Evolutionary conservation across 2,797 vertebrate species (phyloP).

Genomic region (Sebastes flavidus): DNA sequence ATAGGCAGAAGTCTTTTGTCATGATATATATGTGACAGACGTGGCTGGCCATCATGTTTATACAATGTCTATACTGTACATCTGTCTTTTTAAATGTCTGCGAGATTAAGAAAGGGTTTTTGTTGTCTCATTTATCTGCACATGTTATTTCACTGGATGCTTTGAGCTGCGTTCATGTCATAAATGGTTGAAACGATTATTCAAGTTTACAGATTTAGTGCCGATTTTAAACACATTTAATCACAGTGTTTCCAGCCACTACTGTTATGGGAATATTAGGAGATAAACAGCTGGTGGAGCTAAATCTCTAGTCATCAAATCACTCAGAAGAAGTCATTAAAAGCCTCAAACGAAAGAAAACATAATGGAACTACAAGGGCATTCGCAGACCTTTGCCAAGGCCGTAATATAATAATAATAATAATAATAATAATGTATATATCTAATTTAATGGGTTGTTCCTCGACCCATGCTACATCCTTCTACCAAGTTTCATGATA

Average conservation of each 20-base stretch:
- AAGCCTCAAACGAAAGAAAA: too few species aligned
- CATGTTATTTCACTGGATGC: background rate
- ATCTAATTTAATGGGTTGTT: too few species aligned
- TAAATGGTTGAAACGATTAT: background rate
- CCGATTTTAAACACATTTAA: background rate
- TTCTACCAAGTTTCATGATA: too few species aligned
- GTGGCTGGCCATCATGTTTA: slow-evolving; percentile 62
- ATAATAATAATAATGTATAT: too few species aligned
- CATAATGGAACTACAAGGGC: too few species aligned
- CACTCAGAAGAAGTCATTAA: too few species aligned
- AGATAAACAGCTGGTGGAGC: background rate
- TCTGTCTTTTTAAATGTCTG: slow-evolving; percentile 18
- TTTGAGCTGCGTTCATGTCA: slow-evolving; percentile 25
- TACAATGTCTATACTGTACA: slow-evolving; percentile 53
- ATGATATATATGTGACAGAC: slow-evolving; percentile 27
- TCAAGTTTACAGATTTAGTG: background rate
- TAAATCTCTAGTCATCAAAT: background rate
- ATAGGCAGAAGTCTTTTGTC: slow-evolving; percentile 35
- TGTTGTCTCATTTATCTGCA: slow-evolving; percentile 12
- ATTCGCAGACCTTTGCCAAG: too few species aligned
- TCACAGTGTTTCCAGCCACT: background rate
- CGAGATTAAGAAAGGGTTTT: background rate
- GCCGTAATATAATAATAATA: too few species aligned
- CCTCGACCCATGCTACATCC: too few species aligned
- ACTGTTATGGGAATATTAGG: background rate